Evolutionary conservation across 2,113 vertebrate species (phyloP), one percentile per base, ranked within the genome.

Genomic region (Tricholaema leucomelas): DNA sequence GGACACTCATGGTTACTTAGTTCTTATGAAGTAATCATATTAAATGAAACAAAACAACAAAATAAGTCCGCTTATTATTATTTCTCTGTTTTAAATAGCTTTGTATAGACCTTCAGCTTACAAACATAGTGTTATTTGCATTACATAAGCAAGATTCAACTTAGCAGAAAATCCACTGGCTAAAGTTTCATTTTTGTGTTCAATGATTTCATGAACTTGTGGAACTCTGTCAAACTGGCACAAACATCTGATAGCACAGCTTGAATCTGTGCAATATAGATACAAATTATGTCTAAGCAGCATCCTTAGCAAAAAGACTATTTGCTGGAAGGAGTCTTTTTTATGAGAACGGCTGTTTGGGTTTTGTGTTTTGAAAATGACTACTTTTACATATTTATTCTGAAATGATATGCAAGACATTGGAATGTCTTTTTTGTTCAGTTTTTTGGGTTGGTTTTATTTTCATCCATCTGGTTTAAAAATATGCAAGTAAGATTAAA

Each of bases 361-460:
- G 3, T 12, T 60, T 78, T 5, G 13, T 8, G 28, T 69, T 84
- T 61, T 59, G 6, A 44, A 87, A 65, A 52, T n/a, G 0, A 8
- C 0, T 58, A 0, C 16, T 72, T 74, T 20, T 52, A 5, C 5
- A 17, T 15, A 15, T 2, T 36, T 48, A 8, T 46, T 59, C 31
- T 55, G 31, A 63, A 72, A 46, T 28, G 2, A 1, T 3, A 20
- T 9, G 1, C 9, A 2, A 83, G 38, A 44, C 6, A 27, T 6
- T n/a, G 6, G 35, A 81, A 44, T 25, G 2, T 1, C 0, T 65
- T 11, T 24, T 50, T 48, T 9, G 46, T 11, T 21, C 7, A 23
- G 5, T 48, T 48, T 20, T 48, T 48, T 23, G 21, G 23, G 11
- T 50, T 50, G 11, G 6, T 44, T 2, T 9, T 2, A 40, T 63